These are phyloP conservation scores for Colossoma macropomum DNA, from an alignment of 2,113 vertebrate species.

Conservation along the genomic window DNA sequence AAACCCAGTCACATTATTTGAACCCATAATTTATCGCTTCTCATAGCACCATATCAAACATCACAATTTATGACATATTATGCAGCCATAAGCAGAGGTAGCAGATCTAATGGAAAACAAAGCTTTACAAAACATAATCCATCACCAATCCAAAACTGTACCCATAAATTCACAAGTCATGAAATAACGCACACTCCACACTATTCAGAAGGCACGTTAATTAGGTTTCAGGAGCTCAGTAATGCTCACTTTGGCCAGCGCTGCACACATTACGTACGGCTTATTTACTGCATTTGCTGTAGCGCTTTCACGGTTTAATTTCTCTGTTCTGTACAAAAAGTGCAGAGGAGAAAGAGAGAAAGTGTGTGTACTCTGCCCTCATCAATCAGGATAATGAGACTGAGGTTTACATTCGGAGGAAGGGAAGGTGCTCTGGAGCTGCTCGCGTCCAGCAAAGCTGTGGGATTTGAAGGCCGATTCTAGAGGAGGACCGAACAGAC, in stretches of 20 bases:
- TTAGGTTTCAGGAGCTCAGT: not conserved
- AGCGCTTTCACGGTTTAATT: not conserved
- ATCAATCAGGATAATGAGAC: slow-evolving; percentile 12
- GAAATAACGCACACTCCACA: not conserved
- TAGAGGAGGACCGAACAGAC: slow-evolving; percentile 87
- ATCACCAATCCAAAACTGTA: not conserved
- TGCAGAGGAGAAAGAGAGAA: not conserved
- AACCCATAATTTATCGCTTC: no score
- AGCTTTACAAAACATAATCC: no score
- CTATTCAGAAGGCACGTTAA: not conserved
- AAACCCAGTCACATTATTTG: no score
- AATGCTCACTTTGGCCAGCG: slow-evolving; percentile 1
- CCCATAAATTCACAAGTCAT: not conserved
- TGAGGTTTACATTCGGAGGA: slow-evolving; percentile 70
- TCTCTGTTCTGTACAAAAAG: not conserved
- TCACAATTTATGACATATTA: no score
- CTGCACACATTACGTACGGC: not conserved
- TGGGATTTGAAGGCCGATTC: slow-evolving; percentile 86
- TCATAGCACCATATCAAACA: no score
- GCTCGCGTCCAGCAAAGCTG: slow-evolving; percentile 81
- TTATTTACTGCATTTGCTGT: not conserved
- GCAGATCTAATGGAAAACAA: not conserved
- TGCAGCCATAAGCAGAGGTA: not conserved
- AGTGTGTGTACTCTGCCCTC: not conserved
- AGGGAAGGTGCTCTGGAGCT: slow-evolving; percentile 55